Base-by-base conservation (phyloP, 2,113 vertebrate species). In the Gallinago media region DNA sequence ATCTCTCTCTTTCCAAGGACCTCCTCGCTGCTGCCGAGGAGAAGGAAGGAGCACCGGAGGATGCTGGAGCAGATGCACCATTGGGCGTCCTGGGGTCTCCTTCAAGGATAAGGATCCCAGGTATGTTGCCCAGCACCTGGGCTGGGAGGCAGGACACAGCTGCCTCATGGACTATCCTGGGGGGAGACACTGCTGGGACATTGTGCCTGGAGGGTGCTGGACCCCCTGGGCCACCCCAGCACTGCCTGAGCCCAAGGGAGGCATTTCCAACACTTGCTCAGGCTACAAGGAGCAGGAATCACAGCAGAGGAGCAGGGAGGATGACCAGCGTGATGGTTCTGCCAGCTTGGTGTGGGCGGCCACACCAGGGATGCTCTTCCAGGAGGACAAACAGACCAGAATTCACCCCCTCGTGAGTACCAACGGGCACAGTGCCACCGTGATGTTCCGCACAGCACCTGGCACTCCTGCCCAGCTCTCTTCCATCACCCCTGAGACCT, bases 371-470 rank as follows among this genome's bases (percentile, higher is more conserved):
- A 92, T 97, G 59, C 84, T 98, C 31, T 98, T 98, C 42, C 55
- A 89, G 36, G 89, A 97, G 34, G 86, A 12, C 0, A 73, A 59
- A 32, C 62, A 49, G 3, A 25, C 21, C n/a, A 86, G 50, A 31
- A 54, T 91, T 25, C 98, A 99, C 15, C 96, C 98, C 15, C 80
- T 99, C 36, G 99, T 99, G 96, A 98, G 98, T 95, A 40, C 31
- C 7, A 3, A 2, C 0, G 0, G 76, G 72, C 56, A 71, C 6
- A 3, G 70, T 34, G 87, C 34, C 75, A 34, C 70, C 4, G 0
- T 5, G 16, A 21, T 6, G 23, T 5, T 3, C 54, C 4, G 7
- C 65, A 15, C 3, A 11, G 29, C 52, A 58, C 55, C 15, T 0
- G 0, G 20, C 1, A 1, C 31, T 49, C 42, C 47, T 63, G 32